phyloP scores from a whole-genome alignment of 1,140 invertebrate species.

The Bombus waltoni region DNA sequence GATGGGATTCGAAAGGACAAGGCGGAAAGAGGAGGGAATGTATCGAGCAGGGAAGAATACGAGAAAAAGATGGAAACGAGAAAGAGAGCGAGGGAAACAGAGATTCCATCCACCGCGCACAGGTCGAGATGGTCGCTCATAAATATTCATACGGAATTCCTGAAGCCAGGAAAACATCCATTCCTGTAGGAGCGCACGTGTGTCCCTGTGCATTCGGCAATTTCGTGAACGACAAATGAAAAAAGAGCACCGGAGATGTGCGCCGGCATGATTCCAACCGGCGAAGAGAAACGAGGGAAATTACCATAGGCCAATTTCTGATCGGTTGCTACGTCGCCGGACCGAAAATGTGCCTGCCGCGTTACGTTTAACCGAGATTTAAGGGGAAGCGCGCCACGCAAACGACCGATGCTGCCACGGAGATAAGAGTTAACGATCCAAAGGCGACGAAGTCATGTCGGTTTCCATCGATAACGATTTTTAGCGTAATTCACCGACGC shows the following conservation, averaged over 20 bases:
- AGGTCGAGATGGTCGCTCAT: slow-evolving; percentile 76
- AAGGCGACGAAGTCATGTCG: not conserved
- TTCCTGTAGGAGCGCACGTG: slow-evolving; percentile 63
- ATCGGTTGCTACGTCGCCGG: slow-evolving; percentile 8
- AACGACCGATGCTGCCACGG: not conserved
- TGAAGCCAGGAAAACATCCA: slow-evolving; percentile 77
- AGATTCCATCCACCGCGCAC: slow-evolving; percentile 69
- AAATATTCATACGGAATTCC: slow-evolving; percentile 80
- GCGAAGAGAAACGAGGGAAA: slow-evolving; percentile 45
- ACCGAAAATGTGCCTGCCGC: not conserved
- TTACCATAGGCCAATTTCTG: slow-evolving; percentile 54
- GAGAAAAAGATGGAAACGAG: not conserved
- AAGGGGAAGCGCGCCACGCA: no score
- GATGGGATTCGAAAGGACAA: not conserved
- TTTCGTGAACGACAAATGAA: slow-evolving; percentile 53
- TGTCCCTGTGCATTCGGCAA: slow-evolving; percentile 54
- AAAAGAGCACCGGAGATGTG: slow-evolving; percentile 5
- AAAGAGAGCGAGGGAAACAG: slow-evolving; percentile 12
- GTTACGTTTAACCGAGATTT: not conserved
- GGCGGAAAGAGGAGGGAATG: not conserved
- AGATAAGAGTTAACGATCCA: not conserved
- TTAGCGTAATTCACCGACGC: not conserved
- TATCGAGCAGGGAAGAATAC: not conserved
- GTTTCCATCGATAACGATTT: no score
- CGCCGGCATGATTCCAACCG: slow-evolving; percentile 9